Conservation (phyloP, 2,113 vertebrate genomes). For the Misgurnus mizolepis region DNA sequence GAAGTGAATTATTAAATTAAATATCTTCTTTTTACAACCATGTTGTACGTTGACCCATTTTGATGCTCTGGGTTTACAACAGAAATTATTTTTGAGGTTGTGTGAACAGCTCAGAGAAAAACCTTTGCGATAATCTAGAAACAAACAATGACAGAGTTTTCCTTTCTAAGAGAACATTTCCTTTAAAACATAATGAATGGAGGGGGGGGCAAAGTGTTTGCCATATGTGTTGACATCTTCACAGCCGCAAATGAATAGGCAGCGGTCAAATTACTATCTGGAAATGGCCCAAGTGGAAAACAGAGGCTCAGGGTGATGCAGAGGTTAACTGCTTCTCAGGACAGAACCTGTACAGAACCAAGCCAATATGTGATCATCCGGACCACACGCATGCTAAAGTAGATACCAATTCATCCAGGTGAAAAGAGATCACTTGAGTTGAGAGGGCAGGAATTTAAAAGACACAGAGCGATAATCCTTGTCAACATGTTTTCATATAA, state of each 20-base stretch:
- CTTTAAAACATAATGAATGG: too few relatives aligned
- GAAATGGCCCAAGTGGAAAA: neutral
- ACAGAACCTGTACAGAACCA: neutral
- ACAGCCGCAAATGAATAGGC: conserved; percentile 19
- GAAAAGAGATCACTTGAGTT: conserved; percentile 6
- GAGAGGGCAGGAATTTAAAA: neutral
- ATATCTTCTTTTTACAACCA: neutral
- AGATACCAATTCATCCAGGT: neutral
- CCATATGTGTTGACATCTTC: neutral
- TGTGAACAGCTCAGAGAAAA: too few relatives aligned
- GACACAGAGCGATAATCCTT: conserved; percentile 34
- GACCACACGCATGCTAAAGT: conserved; percentile 11
- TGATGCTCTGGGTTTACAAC: too few relatives aligned
- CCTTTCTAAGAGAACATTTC: too few relatives aligned
- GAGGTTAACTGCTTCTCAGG: conserved; percentile 2
- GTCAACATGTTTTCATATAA: conserved; percentile 47
- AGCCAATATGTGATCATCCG: neutral
- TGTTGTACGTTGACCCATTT: too few relatives aligned
- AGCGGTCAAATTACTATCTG: conserved; percentile 21
- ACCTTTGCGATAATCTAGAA: too few relatives aligned
- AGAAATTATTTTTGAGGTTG: too few relatives aligned
- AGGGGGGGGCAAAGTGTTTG: too few relatives aligned
- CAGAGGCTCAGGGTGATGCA: neutral
- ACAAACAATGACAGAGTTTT: too few relatives aligned
- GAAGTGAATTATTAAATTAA: neutral